Evolutionary conservation across 2,113 vertebrate species (phyloP).

Genomic region (Eudorcas thomsonii): DNA sequence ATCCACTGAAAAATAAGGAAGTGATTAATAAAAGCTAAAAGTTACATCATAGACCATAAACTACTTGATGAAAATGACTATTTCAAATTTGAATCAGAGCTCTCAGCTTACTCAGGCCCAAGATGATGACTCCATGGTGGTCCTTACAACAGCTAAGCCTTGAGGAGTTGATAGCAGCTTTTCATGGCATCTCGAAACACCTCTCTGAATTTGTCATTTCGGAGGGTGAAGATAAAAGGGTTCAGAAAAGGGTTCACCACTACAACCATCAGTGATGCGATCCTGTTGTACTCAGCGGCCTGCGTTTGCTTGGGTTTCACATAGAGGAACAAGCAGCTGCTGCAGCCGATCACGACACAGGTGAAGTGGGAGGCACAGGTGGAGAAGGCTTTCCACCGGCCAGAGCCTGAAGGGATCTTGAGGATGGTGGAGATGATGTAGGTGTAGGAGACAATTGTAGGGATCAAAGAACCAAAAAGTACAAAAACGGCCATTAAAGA

Average conservation of each 20-base stretch:
- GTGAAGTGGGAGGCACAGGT: not conserved
- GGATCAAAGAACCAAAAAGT: not conserved
- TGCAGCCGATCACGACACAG: not conserved
- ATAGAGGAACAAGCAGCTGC: not conserved
- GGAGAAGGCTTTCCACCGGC: not conserved
- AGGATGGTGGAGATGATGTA: not conserved
- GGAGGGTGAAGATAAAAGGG: constrained; percentile 45
- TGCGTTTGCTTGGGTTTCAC: constrained; percentile 28
- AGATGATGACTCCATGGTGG: not conserved
- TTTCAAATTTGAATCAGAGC: not conserved
- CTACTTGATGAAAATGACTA: not conserved
- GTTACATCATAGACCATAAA: not conserved
- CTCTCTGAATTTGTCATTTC: not conserved
- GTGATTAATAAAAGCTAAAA: not conserved
- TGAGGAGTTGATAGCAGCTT: not conserved
- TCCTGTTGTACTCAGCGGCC: not conserved
- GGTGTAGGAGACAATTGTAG: not conserved
- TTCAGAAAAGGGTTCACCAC: constrained; percentile 24
- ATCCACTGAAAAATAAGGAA: not conserved
- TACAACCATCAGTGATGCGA: not conserved
- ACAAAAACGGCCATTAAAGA: not conserved
- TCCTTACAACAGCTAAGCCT: not conserved
- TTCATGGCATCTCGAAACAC: not conserved
- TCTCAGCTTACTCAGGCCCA: not conserved
- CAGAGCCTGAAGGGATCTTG: not conserved